A percentile compares a stretch with the other conserved stretches of the same genome.
Evolutionary conservation across 2,797 vertebrate genomes (phyloP).

Genomic region (Lates japonicus): DNA sequence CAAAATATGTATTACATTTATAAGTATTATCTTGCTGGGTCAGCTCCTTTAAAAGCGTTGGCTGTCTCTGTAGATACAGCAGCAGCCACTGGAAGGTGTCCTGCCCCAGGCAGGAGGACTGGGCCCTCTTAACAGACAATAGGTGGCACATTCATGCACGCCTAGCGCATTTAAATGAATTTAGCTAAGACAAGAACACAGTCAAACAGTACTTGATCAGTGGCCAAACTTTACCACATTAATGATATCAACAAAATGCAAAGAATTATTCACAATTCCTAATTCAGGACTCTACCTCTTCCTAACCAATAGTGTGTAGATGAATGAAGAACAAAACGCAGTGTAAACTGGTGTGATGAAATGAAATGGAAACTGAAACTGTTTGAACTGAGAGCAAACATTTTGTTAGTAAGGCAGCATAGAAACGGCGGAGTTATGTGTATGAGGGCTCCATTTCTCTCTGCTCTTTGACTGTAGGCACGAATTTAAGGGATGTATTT

Average conservation of each 20-base stretch:
- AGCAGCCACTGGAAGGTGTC: constrained; percentile 98
- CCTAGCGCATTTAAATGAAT: constrained; percentile 30
- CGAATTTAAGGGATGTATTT: constrained; percentile 14
- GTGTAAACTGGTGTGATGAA: constrained; percentile 30
- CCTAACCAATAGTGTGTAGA: constrained; percentile 31
- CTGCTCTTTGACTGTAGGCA: constrained; percentile 68
- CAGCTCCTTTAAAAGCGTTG: constrained; percentile 97
- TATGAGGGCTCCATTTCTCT: constrained; percentile 63
- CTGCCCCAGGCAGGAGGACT: constrained; percentile 98
- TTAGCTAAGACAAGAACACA: neutral
- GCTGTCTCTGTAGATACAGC: constrained; percentile 99
- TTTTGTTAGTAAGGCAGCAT: constrained; percentile 56
- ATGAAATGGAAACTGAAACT: constrained; percentile 18
- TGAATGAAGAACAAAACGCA: constrained; percentile 58
- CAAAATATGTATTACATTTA: neutral
- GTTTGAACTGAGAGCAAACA: constrained; percentile 41
- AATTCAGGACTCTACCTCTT: constrained; percentile 35
- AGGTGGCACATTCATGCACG: constrained; percentile 32
- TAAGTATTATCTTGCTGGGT: constrained; percentile 91
- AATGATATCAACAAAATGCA: neutral
- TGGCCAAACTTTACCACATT: neutral
- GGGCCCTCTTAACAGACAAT: constrained; percentile 88
- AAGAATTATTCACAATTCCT: neutral
- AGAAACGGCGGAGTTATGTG: constrained; percentile 36
- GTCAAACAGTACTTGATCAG: neutral